A percentile compares a stretch with the other conserved stretches of the same genome.
phyloP scores from a whole-genome alignment of 2,113 vertebrate species.

The Actenoides hombroni region DNA sequence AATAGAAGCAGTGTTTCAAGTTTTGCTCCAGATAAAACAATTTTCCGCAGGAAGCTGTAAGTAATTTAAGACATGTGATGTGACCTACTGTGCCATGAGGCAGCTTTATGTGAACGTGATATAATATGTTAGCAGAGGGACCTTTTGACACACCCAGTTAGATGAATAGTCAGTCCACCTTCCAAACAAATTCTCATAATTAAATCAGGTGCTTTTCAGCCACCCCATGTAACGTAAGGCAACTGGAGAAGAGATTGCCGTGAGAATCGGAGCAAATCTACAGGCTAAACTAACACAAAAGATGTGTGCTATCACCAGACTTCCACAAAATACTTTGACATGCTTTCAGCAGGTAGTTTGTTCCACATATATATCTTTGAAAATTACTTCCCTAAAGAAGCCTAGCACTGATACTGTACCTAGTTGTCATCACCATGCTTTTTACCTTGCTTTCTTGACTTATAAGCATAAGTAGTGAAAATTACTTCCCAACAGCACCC shows the following conservation, averaged over 20 bases:
- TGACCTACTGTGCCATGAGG: background rate
- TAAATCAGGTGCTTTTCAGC: background rate
- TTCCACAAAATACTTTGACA: background rate
- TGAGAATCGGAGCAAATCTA: background rate
- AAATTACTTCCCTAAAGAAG: background rate
- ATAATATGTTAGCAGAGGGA: background rate
- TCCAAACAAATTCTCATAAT: background rate
- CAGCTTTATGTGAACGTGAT: background rate
- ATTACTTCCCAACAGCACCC: background rate
- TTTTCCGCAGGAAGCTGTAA: background rate
- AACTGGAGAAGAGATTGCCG: background rate
- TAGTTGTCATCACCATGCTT: background rate
- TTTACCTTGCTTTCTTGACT: background rate
- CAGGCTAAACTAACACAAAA: background rate
- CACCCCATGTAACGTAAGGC: background rate
- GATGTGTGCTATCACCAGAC: background rate
- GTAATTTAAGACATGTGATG: background rate
- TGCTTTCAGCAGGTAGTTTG: background rate
- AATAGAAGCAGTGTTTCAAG: background rate
- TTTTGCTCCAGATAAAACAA: background rate
- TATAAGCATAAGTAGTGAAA: background rate
- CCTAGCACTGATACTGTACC: rapidly evolving
- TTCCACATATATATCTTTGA: background rate
- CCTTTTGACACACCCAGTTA: background rate
- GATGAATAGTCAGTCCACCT: background rate